Evolutionary conservation across 2,797 vertebrate genomes (phyloP).

Genomic region (Neoniphon sammara): DNA sequence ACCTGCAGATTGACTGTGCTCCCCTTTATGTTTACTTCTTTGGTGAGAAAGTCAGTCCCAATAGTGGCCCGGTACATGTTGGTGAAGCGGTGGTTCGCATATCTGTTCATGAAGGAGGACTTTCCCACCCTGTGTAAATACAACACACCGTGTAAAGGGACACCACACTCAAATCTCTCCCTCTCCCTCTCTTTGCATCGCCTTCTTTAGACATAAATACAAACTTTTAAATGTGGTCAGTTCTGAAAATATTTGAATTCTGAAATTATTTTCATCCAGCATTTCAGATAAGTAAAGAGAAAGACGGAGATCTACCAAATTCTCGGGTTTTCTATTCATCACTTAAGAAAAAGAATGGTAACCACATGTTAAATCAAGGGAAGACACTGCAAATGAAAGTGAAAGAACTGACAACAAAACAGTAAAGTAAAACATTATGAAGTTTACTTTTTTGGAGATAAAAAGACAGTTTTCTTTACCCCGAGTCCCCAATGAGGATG

Average conservation of each 20-base stretch:
- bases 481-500: slow-evolving; percentile 77
- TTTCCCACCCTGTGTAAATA: slow-evolving; percentile 78
- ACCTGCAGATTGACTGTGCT: slow-evolving; percentile 73
- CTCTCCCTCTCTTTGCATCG: background rate
- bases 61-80: slow-evolving; percentile 77
- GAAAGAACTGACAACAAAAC: slow-evolving; percentile 20
- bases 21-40: slow-evolving; percentile 64
- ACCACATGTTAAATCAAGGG: too few species aligned
- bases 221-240: too few species aligned
- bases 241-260: too few species aligned
- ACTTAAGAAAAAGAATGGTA: too few species aligned
- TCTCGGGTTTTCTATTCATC: too few species aligned
- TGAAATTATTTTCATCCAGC: too few species aligned
- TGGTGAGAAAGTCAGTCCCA: slow-evolving; percentile 80
- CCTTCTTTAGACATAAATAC: background rate
- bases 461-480: slow-evolving; percentile 50
- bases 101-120: slow-evolving; percentile 80
- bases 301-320: too few species aligned
- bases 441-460: too few species aligned
- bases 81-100: slow-evolving; percentile 78
- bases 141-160: background rate
- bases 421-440: background rate
- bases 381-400: slow-evolving; percentile 24
- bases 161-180: background rate
- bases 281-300: too few species aligned